Evolutionary conservation across 92 coral and sea anemone species (phyloP).

Genomic region (Isaurus tuberculatus): DNA sequence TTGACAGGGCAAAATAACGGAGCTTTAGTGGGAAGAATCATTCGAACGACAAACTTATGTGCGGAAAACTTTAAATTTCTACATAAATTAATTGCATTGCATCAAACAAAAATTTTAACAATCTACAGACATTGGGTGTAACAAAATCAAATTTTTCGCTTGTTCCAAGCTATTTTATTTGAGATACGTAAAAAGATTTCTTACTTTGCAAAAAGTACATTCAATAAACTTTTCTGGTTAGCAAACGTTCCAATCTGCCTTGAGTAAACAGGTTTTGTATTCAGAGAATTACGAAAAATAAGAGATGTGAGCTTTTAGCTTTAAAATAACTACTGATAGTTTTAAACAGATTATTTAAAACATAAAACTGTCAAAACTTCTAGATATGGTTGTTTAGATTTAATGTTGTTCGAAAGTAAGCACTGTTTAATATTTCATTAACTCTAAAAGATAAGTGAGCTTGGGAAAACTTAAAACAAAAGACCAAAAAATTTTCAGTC

Average conservation of each 20-base stretch:
- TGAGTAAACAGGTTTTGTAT: not conserved
- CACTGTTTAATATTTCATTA: constrained; percentile 40
- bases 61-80: too few species aligned
- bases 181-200: not conserved
- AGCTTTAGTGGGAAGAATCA: not conserved
- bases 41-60: not conserved
- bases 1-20: not conserved
- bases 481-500: constrained; percentile 23
- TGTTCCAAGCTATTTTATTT: not conserved
- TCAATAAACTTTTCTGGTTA: not conserved
- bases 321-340: not conserved
- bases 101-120: not conserved
- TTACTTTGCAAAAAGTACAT: not conserved
- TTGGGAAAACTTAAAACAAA: not conserved
- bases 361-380: not conserved
- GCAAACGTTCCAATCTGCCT: not conserved
- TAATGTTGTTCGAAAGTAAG: not conserved
- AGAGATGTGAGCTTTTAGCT: not conserved
- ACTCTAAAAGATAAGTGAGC: not conserved
- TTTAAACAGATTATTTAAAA: not conserved
- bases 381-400: not conserved
- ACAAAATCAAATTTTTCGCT: not conserved
- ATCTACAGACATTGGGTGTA: constrained; percentile 1
- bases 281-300: not conserved
- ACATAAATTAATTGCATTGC: too few species aligned